Conservation (phyloP, 2,797 vertebrate genomes). For the Notoglanidium macrostoma region DNA sequence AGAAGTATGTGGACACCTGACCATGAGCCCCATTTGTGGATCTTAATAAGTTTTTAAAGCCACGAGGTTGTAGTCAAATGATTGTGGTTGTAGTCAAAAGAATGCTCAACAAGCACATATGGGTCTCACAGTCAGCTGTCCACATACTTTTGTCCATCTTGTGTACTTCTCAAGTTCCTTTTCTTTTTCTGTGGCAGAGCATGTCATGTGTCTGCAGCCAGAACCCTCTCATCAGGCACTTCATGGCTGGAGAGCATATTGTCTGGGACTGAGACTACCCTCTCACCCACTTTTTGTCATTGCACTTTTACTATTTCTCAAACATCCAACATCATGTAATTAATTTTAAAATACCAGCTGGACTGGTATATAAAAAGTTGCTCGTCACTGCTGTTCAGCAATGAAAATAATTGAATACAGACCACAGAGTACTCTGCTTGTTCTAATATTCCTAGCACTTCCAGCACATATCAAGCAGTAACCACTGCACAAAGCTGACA, state of each 20-base stretch:
- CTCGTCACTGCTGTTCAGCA: not conserved
- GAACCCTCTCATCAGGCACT: not conserved
- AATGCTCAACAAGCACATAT: not conserved
- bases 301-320: conserved; percentile 30
- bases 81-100: no score
- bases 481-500: not conserved
- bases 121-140: not conserved
- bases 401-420: not conserved
- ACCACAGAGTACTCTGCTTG: not conserved
- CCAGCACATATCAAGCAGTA: not conserved
- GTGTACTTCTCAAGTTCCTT: not conserved
- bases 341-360: not conserved
- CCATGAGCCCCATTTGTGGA: not conserved
- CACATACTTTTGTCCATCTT: not conserved
- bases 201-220: not conserved
- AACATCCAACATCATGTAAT: not conserved
- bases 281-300: conserved; percentile 37
- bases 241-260: not conserved
- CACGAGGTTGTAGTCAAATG: no score
- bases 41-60: no score
- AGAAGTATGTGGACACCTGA: not conserved
- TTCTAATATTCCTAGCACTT: not conserved
- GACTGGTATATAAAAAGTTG: conserved; percentile 1
- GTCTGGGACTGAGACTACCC: not conserved
- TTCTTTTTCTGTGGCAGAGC: not conserved